These are phyloP conservation scores for Pterobdella sp. DNA, from an alignment of 2,888 invertebrate genomes.

Conservation along the genomic window DNA sequence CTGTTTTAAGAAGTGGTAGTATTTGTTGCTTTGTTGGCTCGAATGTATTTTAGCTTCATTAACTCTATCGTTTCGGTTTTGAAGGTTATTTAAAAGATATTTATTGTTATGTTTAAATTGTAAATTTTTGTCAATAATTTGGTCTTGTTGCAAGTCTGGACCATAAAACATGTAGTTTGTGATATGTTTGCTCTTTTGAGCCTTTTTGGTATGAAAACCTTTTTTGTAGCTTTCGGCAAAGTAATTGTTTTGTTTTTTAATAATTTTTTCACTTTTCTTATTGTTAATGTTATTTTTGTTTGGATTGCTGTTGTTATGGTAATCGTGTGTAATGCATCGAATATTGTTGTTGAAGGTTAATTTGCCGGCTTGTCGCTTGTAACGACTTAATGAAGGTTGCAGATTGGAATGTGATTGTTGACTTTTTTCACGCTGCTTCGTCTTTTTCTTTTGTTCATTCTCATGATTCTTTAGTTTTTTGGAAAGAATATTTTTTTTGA, in stretches of 20 bases:
- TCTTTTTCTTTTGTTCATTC: neutral
- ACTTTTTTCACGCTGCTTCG: neutral
- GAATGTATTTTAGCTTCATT: no score
- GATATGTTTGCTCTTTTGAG: neutral
- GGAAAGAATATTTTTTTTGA: neutral
- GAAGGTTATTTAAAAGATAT: neutral
- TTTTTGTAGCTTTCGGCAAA: neutral
- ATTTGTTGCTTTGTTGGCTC: no score
- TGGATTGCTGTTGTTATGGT: neutral
- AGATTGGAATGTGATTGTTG: neutral
- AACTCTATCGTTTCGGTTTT: neutral
- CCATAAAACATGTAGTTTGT: no score
- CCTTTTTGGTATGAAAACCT: neutral
- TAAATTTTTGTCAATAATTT: no score
- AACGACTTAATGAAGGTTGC: neutral
- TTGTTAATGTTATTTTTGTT: neutral
- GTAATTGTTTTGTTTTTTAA: neutral
- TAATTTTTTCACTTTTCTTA: neutral
- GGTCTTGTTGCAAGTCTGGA: no score
- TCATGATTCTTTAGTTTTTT: neutral
- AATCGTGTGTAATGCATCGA: neutral
- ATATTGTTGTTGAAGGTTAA: neutral
- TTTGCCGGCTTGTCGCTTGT: neutral
- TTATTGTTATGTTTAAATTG: neutral
- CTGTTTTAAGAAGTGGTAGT: neutral